These are phyloP conservation scores for Trypoxylus dichotomus DNA, from an alignment of 1,140 invertebrate species.

Conservation along the genomic window DNA sequence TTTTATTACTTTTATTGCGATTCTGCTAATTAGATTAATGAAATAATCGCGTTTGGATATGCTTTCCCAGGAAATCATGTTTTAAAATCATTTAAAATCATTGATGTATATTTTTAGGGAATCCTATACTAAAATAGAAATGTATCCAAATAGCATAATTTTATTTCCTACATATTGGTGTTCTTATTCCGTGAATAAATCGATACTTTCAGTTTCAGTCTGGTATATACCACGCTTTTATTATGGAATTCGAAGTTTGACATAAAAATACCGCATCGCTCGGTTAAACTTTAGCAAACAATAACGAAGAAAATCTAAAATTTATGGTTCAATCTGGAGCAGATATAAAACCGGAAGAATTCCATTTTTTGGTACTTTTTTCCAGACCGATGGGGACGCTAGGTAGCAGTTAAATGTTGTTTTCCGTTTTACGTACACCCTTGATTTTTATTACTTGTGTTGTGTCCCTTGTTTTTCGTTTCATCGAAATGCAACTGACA, in stretches of 20 bases:
- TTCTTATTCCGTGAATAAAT: too few relatives aligned
- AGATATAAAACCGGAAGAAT: conserved; percentile 20
- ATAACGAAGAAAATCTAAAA: background rate
- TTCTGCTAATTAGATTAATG: too few relatives aligned
- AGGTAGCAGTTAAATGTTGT: conserved; percentile 1
- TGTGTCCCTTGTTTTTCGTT: background rate
- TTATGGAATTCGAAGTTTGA: background rate
- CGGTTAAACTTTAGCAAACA: background rate
- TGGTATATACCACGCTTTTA: background rate
- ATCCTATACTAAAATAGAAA: too few relatives aligned
- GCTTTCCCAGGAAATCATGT: too few relatives aligned
- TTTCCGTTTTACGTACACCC: background rate
- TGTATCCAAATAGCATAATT: too few relatives aligned
- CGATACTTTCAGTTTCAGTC: background rate
- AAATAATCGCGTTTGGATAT: too few relatives aligned
- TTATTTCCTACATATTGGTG: too few relatives aligned
- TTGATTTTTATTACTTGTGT: conserved; percentile 5
- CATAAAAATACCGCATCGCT: background rate
- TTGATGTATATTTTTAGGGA: too few relatives aligned
- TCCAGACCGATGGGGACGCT: background rate
- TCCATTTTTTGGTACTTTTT: conserved; percentile 11
- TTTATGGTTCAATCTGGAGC: conserved; percentile 8
- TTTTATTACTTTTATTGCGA: too few relatives aligned
- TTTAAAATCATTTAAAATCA: too few relatives aligned
- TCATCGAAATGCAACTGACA: conserved; percentile 4